Evolutionary conservation across 2,113 vertebrate genomes (phyloP), one percentile per base, ranked within the genome.

Genomic region (Scomber colias): DNA sequence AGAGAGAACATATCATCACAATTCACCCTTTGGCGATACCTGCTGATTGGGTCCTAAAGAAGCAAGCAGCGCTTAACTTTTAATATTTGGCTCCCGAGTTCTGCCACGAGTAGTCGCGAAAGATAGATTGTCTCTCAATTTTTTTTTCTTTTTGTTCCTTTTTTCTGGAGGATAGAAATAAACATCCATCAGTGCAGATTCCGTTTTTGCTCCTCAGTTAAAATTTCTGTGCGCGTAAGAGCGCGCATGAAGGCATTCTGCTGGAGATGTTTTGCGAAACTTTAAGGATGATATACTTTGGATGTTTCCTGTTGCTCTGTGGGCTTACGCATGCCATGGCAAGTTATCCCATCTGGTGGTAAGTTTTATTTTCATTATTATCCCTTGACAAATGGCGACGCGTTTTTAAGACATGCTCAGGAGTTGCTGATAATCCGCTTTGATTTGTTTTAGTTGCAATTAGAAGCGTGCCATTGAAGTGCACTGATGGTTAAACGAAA

Each of bases 291-390:
- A 94, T 95, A 92, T 94, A 90, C 92, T 92, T 95, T 93, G 95
- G 96, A 96, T 97, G 95, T 95, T 95, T 96, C 90, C 95, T 97
- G 92, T 81, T 97, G 92, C 93, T 97, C 75, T 95, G 92, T 89
- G 96, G 95, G 93, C 91, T 96, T 77, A 92, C 94, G 87, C 95
- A 90, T 88, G 96, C 95, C 90, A 95, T 96, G 92, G 94, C 96
- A 90, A 96, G 95, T 93, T 97, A 97, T 93, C 97, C 97, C 82
- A 97, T 97, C 92, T 97, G 97, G 97, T 97, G 97, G 96, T 97
- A 95, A 97, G 96, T 97, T 92, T 88, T 51, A 77, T 89, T 84
- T 85, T 62, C 61, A 54, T 75, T 79, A 40, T 50, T 27, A 44
- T 61, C 11, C 12, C 0, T 48, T 44, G 68, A 63, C 56, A 35